Conservation (phyloP, 2,113 vertebrate genomes). For the Caretta caretta region DNA sequence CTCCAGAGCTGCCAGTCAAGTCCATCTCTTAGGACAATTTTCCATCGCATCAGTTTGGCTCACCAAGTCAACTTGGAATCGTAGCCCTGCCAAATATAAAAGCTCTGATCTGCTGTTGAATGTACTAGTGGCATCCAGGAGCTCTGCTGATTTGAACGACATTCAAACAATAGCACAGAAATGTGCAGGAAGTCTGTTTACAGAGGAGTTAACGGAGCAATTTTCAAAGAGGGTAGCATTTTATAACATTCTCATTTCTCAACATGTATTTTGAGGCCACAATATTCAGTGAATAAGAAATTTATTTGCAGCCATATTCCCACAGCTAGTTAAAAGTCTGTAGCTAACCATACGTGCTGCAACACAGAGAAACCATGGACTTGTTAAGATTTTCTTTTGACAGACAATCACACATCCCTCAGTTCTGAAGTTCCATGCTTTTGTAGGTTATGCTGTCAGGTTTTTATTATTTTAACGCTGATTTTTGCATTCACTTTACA, state of each 20-base stretch:
- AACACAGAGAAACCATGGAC: background rate
- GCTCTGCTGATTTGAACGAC: slow-evolving; percentile 50
- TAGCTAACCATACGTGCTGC: background rate
- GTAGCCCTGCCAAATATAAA: background rate
- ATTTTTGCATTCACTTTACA: slow-evolving; percentile 41
- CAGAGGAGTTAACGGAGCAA: slow-evolving; percentile 1
- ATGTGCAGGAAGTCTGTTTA: slow-evolving; percentile 8
- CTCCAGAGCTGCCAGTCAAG: background rate
- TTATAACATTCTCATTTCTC: background rate
- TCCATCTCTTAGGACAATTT: background rate
- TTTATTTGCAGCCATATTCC: slow-evolving; percentile 28
- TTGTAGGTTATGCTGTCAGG: background rate
- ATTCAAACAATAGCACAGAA: slow-evolving; percentile 20
- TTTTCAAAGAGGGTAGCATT: slow-evolving; percentile 39
- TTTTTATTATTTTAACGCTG: slow-evolving; percentile 22
- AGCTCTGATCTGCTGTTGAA: background rate
- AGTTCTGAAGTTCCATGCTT: background rate
- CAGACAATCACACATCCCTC: background rate
- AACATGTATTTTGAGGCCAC: slow-evolving; percentile 41
- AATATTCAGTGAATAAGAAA: background rate
- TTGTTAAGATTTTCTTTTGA: slow-evolving; percentile 38
- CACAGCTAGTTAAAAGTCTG: slow-evolving; percentile 16
- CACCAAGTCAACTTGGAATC: slow-evolving; percentile 24
- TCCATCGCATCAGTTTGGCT: background rate
- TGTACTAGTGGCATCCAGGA: background rate